phyloP scores from a whole-genome alignment of 1,140 invertebrate species.

The Augochlora pura region DNA sequence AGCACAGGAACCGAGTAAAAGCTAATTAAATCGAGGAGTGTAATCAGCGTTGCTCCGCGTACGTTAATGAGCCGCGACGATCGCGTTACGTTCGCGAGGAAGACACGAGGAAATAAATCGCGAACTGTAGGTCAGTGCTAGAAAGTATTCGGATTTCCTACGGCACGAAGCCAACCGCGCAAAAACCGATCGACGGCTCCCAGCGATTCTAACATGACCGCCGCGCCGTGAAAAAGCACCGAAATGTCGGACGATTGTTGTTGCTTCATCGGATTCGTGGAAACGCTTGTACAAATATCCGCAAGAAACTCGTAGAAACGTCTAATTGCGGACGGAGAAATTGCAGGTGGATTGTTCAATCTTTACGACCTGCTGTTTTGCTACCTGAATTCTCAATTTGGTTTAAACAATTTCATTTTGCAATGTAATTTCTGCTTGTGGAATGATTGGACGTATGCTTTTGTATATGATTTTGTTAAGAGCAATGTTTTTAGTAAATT shows the following conservation, averaged over 20 bases:
- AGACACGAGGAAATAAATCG: neutral
- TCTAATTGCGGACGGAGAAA: neutral
- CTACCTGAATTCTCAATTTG: too few relatives aligned
- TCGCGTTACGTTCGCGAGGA: neutral
- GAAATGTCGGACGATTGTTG: conserved; percentile 11
- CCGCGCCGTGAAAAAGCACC: conserved; percentile 1
- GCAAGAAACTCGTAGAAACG: neutral
- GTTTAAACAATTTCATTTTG: too few relatives aligned
- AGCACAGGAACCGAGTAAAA: neutral
- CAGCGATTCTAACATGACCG: conserved; percentile 1
- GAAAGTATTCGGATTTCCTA: conserved; percentile 67
- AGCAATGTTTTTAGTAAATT: too few relatives aligned
- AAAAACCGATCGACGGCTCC: conserved; percentile 60
- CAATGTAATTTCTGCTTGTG: too few relatives aligned
- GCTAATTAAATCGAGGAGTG: neutral
- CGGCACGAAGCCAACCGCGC: conserved; percentile 43
- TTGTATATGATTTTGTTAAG: too few relatives aligned
- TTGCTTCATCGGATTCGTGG: neutral
- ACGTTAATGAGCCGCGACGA: conserved; percentile 1
- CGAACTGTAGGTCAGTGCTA: conserved; percentile 63
- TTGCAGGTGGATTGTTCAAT: too few relatives aligned
- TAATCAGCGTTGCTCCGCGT: neutral
- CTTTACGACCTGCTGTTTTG: too few relatives aligned
- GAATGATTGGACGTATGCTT: too few relatives aligned
- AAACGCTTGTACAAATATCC: neutral